phyloP scores from a whole-genome alignment of 2,113 vertebrate genomes.

The Trachemys scripta region DNA sequence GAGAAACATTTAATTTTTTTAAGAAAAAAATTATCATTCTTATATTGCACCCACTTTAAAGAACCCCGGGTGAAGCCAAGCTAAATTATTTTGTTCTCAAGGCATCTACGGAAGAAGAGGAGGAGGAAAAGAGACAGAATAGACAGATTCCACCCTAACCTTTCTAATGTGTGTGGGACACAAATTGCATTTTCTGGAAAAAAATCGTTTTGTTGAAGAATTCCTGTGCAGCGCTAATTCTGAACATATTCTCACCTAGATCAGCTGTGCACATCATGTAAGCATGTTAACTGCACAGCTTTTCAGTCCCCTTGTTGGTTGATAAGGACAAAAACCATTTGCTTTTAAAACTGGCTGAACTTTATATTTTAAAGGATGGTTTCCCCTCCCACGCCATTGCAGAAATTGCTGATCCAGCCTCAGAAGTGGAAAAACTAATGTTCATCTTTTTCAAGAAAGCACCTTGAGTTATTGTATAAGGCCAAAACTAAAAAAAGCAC shows the following conservation, averaged over 20 bases:
- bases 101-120: neutral
- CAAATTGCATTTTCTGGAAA: no score
- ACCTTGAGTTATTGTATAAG: neutral
- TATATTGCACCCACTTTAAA: neutral
- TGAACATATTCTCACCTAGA: neutral
- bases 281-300: neutral
- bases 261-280: neutral
- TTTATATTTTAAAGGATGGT: neutral
- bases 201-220: no score
- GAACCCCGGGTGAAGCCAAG: neutral
- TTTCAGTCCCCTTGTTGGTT: neutral
- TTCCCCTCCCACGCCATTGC: neutral
- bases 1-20: fast-evolving
- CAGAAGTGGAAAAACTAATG: neutral
- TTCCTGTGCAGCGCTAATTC: no score
- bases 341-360: neutral
- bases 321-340: neutral
- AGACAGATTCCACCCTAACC: neutral
- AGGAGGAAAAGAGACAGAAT: neutral
- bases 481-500: neutral
- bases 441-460: neutral
- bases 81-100: neutral
- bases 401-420: neutral
- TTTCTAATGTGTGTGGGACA: neutral
- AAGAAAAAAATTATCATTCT: neutral